Evolutionary conservation across 2,888 invertebrate genomes (phyloP), one percentile per base, ranked within the genome.

Genomic region (Diabrotica balteata): DNA sequence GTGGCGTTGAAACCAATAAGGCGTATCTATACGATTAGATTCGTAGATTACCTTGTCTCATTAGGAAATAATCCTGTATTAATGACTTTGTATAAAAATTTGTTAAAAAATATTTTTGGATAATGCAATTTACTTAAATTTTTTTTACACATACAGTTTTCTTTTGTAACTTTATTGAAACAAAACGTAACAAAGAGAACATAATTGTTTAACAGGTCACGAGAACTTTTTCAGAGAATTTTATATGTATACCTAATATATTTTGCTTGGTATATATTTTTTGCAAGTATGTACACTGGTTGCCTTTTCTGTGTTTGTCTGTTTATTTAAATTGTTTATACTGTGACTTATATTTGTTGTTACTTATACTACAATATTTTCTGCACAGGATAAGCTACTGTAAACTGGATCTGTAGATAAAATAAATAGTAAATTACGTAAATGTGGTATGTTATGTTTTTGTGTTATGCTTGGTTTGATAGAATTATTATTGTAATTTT

Each of bases 241-340:
- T 61, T 5, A 8, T 11, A 11, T 59, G 22, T 66, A 32, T 32
- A 32, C 32, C 32, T 32, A 32, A 32, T 32, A 32, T 32, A 51
- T 50, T 53, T 50, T 54, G 47, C 46, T 45, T 49, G 51, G 59
- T 63, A 59, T 63, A 57, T 70, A 70, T 60, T 64, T 52, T 66
- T 66, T 70, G 66, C 69, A 66, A 73, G 79, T 79, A 76, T 81
- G 80, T 82, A 81, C 81, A 82, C 79, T 80, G 82, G 81, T 81
- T 79, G 70, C 73, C 74, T 74, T 69, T 72, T 67, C 63, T 72
- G 42, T 62, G 32, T 65, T 58, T 71, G 63, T 67, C 67, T 69
- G 61, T 75, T 69, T 66, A 47, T 66, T 65, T 68, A 54, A 17
- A 52, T 52, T 52, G 22, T 32, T 43, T 7, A 42, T 43, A 42